These are phyloP conservation scores for Coptotermes formosanus DNA, from an alignment of 1,140 invertebrate genomes.

Conservation along the genomic window DNA sequence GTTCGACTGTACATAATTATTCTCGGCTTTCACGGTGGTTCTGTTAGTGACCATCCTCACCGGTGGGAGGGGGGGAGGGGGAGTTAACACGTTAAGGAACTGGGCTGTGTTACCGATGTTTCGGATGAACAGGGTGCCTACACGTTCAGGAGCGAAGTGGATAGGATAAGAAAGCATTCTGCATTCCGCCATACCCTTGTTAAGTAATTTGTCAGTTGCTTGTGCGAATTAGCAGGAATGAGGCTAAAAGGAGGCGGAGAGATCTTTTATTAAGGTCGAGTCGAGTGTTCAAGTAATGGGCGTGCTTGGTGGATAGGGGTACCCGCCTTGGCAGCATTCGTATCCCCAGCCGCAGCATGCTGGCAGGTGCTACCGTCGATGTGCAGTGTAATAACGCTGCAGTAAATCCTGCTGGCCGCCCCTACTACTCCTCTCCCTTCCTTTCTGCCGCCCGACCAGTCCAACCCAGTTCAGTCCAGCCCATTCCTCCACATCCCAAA, in stretches of 20 bases:
- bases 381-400: not conserved
- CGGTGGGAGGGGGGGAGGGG: too few species aligned
- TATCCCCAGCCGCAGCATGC: not conserved
- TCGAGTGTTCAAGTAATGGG: not conserved
- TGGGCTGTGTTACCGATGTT: too few species aligned
- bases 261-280: not conserved
- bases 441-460: not conserved
- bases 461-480: not conserved
- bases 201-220: not conserved
- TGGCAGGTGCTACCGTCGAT: conserved; percentile 6
- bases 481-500: not conserved
- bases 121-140: too few species aligned
- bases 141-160: too few species aligned
- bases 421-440: not conserved
- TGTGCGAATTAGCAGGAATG: not conserved
- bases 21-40: too few species aligned
- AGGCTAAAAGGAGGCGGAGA: too few species aligned
- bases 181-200: too few species aligned
- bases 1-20: too few species aligned
- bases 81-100: too few species aligned
- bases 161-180: too few species aligned
- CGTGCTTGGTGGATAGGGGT: not conserved
- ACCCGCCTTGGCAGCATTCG: not conserved
- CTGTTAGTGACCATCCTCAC: too few species aligned
- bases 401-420: not conserved